Conservation (phyloP, 2,888 invertebrate genomes). For the Kryphioiulus occultus region DNA sequence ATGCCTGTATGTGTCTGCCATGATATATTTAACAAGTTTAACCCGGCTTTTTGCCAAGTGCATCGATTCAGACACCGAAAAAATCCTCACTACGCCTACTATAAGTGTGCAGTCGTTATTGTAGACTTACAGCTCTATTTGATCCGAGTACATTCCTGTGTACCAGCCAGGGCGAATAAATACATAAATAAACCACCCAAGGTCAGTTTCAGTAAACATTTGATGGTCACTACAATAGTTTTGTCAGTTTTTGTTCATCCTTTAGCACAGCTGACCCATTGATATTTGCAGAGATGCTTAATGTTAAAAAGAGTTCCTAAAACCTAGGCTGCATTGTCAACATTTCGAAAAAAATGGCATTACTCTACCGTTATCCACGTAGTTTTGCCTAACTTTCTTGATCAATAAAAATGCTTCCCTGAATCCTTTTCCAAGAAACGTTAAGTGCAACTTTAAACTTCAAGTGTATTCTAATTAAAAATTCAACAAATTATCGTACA, state of each 20-base stretch:
- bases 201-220: not conserved
- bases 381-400: too few relatives aligned
- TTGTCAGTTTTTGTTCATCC: not conserved
- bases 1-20: not conserved
- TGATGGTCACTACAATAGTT: constrained; percentile 17
- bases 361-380: too few relatives aligned
- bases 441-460: too few relatives aligned
- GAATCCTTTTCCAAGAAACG: too few relatives aligned
- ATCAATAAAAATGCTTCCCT: too few relatives aligned
- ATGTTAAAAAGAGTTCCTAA: too few relatives aligned
- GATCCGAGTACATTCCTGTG: not conserved
- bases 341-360: not conserved
- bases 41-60: constrained; percentile 35
- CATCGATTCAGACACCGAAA: constrained; percentile 31
- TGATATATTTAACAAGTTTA: constrained; percentile 35
- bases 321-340: too few relatives aligned
- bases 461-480: too few relatives aligned
- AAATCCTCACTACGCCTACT: not conserved
- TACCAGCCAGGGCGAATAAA: not conserved
- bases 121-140: not conserved
- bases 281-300: too few relatives aligned
- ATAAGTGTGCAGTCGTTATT: not conserved
- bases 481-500: too few relatives aligned
- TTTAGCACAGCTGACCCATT: too few relatives aligned
- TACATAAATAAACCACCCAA: not conserved